Evolutionary conservation across 2,888 invertebrate species (phyloP).

Genomic region (Antheraea assamensis): DNA sequence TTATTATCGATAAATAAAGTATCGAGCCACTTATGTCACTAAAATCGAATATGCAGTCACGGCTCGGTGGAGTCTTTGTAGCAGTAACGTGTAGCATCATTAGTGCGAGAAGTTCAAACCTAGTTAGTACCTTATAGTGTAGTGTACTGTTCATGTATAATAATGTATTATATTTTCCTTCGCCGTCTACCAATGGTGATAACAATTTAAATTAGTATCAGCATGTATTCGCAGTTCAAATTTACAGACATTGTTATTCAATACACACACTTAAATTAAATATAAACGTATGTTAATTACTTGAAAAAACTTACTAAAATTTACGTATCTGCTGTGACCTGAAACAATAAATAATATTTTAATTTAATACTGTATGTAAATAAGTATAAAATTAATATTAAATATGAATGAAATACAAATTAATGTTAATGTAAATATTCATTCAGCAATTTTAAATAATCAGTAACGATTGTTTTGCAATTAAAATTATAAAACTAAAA

Average conservation of each 20-base stretch:
- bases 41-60: slow-evolving; percentile 12
- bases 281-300: not conserved
- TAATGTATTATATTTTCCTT: too few species aligned
- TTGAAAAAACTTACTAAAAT: not conserved
- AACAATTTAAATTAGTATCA: too few species aligned
- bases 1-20: not conserved
- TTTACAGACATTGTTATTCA: too few species aligned
- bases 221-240: too few species aligned
- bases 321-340: not conserved
- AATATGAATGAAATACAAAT: too few species aligned
- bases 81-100: slow-evolving; percentile 4
- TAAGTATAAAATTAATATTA: not conserved
- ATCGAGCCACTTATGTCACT: not conserved
- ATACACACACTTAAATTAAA: too few species aligned
- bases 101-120: slow-evolving; percentile 3
- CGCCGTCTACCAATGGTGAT: too few species aligned
- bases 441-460: too few species aligned
- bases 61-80: slow-evolving; percentile 7
- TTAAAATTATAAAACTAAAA: too few species aligned
- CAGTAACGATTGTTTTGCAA: too few species aligned
- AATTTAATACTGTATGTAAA: not conserved
- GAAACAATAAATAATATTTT: not conserved
- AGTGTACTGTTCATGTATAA: not conserved
- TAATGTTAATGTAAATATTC: too few species aligned
- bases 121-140: not conserved